Conservation (phyloP, 2,113 vertebrate genomes). For the Coracopsis vasa region DNA sequence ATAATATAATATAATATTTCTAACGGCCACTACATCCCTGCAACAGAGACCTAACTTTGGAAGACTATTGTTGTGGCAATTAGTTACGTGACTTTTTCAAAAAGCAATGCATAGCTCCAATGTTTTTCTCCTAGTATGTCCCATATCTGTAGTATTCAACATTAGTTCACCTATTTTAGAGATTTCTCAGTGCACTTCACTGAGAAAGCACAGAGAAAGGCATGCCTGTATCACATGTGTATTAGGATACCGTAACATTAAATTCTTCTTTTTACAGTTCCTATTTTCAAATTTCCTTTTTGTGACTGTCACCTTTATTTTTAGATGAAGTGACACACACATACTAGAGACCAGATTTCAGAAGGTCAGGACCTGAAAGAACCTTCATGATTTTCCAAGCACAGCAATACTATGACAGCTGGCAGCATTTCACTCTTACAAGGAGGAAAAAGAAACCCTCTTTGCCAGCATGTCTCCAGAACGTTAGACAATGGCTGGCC, state of each 20-base stretch:
- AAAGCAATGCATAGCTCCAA: background rate
- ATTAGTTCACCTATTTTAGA: background rate
- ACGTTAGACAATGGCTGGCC: background rate
- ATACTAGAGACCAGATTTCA: background rate
- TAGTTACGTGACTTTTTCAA: background rate
- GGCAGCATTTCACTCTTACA: background rate
- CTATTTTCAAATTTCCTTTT: background rate
- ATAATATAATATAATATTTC: background rate
- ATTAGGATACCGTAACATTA: background rate
- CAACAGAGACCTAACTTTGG: background rate
- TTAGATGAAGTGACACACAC: background rate
- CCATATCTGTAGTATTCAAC: background rate
- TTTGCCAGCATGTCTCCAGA: background rate
- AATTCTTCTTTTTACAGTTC: background rate
- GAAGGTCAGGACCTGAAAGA: background rate
- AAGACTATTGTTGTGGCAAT: background rate
- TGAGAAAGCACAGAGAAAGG: background rate
- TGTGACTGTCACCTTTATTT: background rate
- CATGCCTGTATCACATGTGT: accelerated
- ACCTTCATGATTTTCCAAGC: background rate
- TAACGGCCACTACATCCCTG: background rate
- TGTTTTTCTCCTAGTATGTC: background rate
- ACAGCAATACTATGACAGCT: background rate
- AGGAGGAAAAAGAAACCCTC: background rate
- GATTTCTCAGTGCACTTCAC: background rate